Conservation (phyloP, 2,888 invertebrate species). For the Nomada lathburiana region DNA sequence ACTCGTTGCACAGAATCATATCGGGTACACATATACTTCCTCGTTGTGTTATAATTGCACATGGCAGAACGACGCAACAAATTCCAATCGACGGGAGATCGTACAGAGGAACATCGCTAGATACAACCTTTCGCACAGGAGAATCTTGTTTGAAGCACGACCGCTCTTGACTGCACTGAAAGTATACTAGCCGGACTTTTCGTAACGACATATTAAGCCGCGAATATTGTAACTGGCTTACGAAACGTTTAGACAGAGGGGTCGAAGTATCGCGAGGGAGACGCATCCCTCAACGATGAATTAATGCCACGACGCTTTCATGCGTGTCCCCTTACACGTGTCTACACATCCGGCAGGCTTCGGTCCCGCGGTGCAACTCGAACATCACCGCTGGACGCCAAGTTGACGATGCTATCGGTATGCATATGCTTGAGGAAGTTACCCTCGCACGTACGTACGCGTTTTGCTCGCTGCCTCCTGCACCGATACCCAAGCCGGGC, state of each 20-base stretch:
- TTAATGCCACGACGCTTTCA: conserved; percentile 16
- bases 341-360: background rate
- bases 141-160: too few relatives aligned
- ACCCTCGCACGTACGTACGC: conserved; percentile 2
- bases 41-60: too few relatives aligned
- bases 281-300: background rate
- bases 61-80: too few relatives aligned
- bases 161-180: background rate
- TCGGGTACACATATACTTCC: background rate
- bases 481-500: conserved; percentile 32
- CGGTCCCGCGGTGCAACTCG: conserved; percentile 6
- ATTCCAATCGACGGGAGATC: too few relatives aligned
- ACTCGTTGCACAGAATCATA: background rate
- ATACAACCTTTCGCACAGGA: too few relatives aligned
- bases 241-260: background rate
- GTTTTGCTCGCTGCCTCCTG: background rate
- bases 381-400: conserved; percentile 31
- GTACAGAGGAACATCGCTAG: too few relatives aligned
- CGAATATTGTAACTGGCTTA: background rate
- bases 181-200: too few relatives aligned
- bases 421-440: conserved; percentile 46
- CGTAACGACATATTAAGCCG: background rate
- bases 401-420: conserved; percentile 40
- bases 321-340: background rate
- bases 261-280: background rate